These are phyloP conservation scores for Rousettus leschenaultii DNA, from an alignment of 2,113 vertebrate species.

Conservation along the genomic window DNA sequence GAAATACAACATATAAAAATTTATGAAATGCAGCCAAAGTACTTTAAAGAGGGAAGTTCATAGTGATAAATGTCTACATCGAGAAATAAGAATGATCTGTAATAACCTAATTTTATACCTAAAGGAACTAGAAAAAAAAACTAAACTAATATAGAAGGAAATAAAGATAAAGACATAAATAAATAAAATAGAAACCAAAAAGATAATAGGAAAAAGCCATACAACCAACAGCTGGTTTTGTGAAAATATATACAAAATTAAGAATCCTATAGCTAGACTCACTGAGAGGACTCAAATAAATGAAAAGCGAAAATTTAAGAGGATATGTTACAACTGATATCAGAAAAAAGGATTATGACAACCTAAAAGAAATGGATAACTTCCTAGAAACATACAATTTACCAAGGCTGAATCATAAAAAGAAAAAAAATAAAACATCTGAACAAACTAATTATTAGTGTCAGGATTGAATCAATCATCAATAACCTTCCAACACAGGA, in stretches of 20 bases:
- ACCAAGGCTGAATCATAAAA: no score
- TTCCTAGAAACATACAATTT: no score
- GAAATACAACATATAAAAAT: no score
- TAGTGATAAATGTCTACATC: no score
- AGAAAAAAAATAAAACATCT: no score
- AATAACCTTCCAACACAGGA: neutral
- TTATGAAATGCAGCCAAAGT: no score
- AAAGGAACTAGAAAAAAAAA: neutral
- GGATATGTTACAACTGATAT: neutral
- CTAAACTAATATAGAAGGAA: neutral
- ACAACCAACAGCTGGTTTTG: neutral
- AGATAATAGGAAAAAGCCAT: neutral
- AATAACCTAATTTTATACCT: neutral
- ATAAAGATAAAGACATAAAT: neutral
- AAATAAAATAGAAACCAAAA: neutral
- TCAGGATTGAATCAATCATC: neutral
- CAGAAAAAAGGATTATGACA: neutral
- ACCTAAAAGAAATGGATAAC: no score
- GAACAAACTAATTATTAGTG: no score
- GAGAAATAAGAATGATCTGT: neutral
- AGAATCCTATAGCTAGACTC: neutral
- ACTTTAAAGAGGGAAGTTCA: no score
- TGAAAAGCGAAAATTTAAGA: neutral
- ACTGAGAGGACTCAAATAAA: neutral
- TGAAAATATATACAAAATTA: neutral